Evolutionary conservation across 2,888 invertebrate species (phyloP).

Genomic region (Entomobrya proxima): DNA sequence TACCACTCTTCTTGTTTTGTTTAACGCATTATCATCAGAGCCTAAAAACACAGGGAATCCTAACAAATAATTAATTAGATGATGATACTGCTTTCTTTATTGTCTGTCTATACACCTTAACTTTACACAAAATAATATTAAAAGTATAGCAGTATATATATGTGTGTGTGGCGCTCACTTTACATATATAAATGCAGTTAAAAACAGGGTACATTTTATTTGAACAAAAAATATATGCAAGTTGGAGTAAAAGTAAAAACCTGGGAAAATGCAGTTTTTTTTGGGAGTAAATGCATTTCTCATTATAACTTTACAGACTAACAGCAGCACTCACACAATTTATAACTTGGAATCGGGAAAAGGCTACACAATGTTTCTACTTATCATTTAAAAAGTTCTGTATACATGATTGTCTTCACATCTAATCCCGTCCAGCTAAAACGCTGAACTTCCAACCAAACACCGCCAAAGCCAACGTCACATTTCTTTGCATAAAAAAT

Average conservation of each 20-base stretch:
- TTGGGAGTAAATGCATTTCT: neutral
- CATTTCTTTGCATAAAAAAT: neutral
- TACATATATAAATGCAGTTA: slow-evolving; percentile 31
- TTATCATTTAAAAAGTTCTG: neutral
- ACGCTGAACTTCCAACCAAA: slow-evolving; percentile 19
- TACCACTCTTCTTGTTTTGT: slow-evolving; percentile 42
- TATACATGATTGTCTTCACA: neutral
- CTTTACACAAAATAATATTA: neutral
- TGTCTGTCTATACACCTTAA: neutral
- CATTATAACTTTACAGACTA: too few relatives aligned
- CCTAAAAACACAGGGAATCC: neutral
- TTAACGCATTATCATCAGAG: too few relatives aligned
- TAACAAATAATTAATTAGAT: slow-evolving; percentile 14
- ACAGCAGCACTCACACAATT: too few relatives aligned
- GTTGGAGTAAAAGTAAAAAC: neutral
- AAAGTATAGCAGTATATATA: neutral
- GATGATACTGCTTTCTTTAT: neutral
- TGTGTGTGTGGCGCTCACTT: neutral
- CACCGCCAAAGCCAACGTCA: neutral
- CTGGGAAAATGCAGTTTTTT: neutral
- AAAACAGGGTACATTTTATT: slow-evolving; percentile 32
- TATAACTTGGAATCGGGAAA: too few relatives aligned
- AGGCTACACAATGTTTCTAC: too few relatives aligned
- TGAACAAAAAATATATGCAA: slow-evolving; percentile 16
- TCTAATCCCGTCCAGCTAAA: slow-evolving; percentile 7